Base-by-base conservation (phyloP, 2,113 vertebrate species). In the Microtus richardsoni region DNA sequence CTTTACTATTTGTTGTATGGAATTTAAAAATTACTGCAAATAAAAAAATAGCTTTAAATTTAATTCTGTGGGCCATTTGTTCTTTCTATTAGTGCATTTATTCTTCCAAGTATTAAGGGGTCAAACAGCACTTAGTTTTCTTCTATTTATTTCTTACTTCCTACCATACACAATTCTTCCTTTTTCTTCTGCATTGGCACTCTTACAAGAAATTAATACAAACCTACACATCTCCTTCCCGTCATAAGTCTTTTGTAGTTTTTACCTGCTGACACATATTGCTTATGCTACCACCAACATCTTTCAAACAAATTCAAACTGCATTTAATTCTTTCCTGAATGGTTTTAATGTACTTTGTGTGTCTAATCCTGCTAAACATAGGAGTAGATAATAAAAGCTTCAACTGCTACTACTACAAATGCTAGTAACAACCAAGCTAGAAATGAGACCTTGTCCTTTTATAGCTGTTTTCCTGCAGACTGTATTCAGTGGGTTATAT, bases 261-360 rank as follows among this genome's bases (percentile, higher is more conserved):
- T 41, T 95, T 36, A 88, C 91, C n/a, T 89, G 8, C 0, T 73
- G 39, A 95, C n/a, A 89, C 3, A 86, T 2, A 89, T 41, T 88
- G 49, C 52, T 97, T 83, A 70, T 36, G 88, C 0, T 62, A 14
- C 17, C 44, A 70, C 10, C 26, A n/a, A 36, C 44, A 54, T 58
- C 89, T 95, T 62, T 92, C 77, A 93, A 94, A 92, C 12, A 52
- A 85, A 74, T 86, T 62, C 28, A 93, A 88, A 91, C n/a, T 87
- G n/a, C 77, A 52, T 62, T 91, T 77, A 75, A 33, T 58, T 52
- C n/a, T 87, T 94, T 95, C 68, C 49, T 83, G 3, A 19, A 68
- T 44, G 30, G 83, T 87, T 84, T 52, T 80, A 88, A 64, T 58
- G 80, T 19, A 93, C 21, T 52, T 6, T 87, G 62, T 89, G 47